Base-by-base conservation (phyloP, 2,797 vertebrate species). In the Danio tinwini region DNA sequence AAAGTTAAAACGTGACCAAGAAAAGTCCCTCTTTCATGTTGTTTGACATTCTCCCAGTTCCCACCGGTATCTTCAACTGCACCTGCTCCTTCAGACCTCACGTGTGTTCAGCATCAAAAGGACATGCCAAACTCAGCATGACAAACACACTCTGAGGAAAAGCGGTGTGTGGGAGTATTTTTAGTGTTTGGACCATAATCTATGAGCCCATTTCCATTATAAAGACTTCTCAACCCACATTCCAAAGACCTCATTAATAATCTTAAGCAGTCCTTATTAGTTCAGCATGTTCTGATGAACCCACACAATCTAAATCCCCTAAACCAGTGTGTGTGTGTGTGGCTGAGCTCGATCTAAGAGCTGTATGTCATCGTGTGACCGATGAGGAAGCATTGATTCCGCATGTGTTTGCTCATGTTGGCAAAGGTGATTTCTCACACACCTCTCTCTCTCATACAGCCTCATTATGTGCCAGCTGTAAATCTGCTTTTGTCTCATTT, bases 201-300 rank as follows among this genome's bases (percentile, higher is more conserved):
- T 84, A 80, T 44, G 88, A 68, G 69, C 44, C 67, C 63, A 91
- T 91, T 89, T 91, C 82, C 89, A 89, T 92, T 85, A 91, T 85
- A 90, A 90, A 87, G 82, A 78, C 70, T 87, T 82, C 85, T 74
- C 87, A 85, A 73, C 70, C 81, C 78, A 82, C 87, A 85, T 90
- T 89, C 87, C 88, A 87, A 83, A 67, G 81, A 85, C 39, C 87
- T 91, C 89, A 92, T 92, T 92, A 92, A 90, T 90, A 90, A 92
- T 87, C 83, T 81, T 89, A 86, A 87, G 56, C 62, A 76, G 84
- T 87, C 86, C 90, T 89, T 83, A 85, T 74, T 37, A 71, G 86
- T 88, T 87, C 83, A 87, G 62, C 87, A 6, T 63, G 74, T 80
- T 82, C 82, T 64, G 62, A 16, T 56, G 42, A 68, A 45, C 75